Evolutionary conservation across 2,797 vertebrate species (phyloP), one percentile per base, ranked within the genome.

Genomic region (Clarias pachynema): DNA sequence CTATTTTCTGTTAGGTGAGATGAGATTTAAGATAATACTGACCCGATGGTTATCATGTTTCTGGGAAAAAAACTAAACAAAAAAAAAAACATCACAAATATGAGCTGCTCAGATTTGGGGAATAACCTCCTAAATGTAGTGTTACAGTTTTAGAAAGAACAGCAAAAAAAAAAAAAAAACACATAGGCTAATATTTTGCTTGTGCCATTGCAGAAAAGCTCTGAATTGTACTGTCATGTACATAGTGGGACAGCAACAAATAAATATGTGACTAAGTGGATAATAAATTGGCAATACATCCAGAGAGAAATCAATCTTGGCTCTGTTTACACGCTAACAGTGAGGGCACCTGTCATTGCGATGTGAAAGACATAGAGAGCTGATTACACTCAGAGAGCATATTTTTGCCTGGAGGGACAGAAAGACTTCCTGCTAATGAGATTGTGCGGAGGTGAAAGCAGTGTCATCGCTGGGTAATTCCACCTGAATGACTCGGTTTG

Each of bases 371-470:
- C 74, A 29, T 44, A 24, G 60, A 81, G 80, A 84, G 74, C 56
- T 59, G 53, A 82, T 49, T 57, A 49, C 15, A 12, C 62, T 26
- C 73, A 8, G 73, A 31, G 83, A 82, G 40, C 29, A 57, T 79
- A 34, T 84, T 68, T 56, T 82, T 10, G 82, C 86, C 89, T 60
- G 62, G 10, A 77, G 86, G 92, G 92, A 91, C 87, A 90, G 29
- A 60, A 18, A 85, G 29, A 89, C 84, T 87, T 91, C 86, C 89
- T 83, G 88, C 81, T 90, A 89, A 91, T 89, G 84, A 89, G 89
- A 93, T 96, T 95, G 93, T 74, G 89, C 89, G 90, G 92, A 92
- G 95, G 94, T 95, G 93, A 95, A 78, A 90, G 89, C 78, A 56
- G 92, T 94, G 95, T 95, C 95, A 95, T 79, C 60, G 91, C 66